Evolutionary conservation across 2,113 vertebrate species (phyloP).

Genomic region (Sander vitreus): DNA sequence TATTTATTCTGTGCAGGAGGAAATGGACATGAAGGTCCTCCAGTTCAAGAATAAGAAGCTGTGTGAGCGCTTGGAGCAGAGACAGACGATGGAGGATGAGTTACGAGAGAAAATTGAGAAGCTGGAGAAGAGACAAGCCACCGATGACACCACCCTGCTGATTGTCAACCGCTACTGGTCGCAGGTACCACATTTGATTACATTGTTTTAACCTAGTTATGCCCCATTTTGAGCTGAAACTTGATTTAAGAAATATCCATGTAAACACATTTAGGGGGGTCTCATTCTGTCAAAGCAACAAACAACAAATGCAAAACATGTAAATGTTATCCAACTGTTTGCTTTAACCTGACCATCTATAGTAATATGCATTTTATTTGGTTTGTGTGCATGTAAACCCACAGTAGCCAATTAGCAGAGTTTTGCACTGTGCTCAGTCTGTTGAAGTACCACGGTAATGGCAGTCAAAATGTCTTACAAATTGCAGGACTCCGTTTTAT

Average conservation of each 20-base stretch:
- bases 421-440: not conserved
- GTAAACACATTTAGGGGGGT: not conserved
- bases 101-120: constrained; percentile 94
- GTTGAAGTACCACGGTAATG: not conserved
- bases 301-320: not conserved
- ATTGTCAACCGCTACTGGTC: constrained; percentile 96
- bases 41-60: constrained; percentile 97
- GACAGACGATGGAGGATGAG: constrained; percentile 93
- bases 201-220: not conserved
- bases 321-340: not conserved
- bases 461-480: not conserved
- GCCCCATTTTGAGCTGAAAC: not conserved
- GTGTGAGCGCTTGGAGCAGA: constrained; percentile 92
- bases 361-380: not conserved
- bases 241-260: not conserved
- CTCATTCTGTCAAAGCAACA: not conserved
- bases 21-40: constrained; percentile 96
- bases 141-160: constrained; percentile 92
- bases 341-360: not conserved
- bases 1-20: constrained; percentile 84
- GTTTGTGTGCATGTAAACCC: not conserved
- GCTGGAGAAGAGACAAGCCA: constrained; percentile 94
- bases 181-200: constrained; percentile 80
- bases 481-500: not conserved
- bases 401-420: not conserved